Conservation (phyloP, 2,888 invertebrate genomes). For the Branchipolynoe longqiensis region DNA sequence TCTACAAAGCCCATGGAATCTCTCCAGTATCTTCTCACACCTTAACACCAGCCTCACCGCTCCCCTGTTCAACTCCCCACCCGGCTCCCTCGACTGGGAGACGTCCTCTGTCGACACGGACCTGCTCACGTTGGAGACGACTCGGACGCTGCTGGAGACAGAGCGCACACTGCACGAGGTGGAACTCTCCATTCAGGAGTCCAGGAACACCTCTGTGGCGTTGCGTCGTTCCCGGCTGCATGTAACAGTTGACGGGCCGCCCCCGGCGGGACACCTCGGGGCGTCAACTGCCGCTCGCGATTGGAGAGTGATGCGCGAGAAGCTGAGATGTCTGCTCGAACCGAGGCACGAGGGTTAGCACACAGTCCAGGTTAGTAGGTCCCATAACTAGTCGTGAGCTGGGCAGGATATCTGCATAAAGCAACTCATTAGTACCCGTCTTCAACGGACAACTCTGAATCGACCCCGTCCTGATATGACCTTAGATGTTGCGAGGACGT, state of each 20-base stretch:
- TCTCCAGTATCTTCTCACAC: constrained; percentile 25
- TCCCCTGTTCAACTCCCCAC: not conserved
- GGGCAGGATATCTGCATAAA: too few species aligned
- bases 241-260: not conserved
- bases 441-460: too few species aligned
- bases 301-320: not conserved
- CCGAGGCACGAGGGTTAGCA: not conserved
- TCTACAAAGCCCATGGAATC: constrained; percentile 21
- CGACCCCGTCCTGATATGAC: too few species aligned
- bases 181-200: constrained; percentile 39
- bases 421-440: too few species aligned
- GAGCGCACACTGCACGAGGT: constrained; percentile 30
- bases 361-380: constrained; percentile 18
- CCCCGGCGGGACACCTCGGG: too few species aligned
- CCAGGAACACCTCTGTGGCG: not conserved
- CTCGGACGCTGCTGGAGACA: constrained; percentile 33
- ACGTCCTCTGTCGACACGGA: constrained; percentile 32
- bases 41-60: not conserved
- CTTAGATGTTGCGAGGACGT: too few species aligned
- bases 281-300: too few species aligned
- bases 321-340: not conserved
- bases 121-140: constrained; percentile 36
- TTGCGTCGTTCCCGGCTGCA: constrained; percentile 5
- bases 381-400: too few species aligned
- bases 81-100: constrained; percentile 18